phyloP scores from a whole-genome alignment of 2,797 vertebrate genomes.

The Leucoraja ocellata region DNA sequence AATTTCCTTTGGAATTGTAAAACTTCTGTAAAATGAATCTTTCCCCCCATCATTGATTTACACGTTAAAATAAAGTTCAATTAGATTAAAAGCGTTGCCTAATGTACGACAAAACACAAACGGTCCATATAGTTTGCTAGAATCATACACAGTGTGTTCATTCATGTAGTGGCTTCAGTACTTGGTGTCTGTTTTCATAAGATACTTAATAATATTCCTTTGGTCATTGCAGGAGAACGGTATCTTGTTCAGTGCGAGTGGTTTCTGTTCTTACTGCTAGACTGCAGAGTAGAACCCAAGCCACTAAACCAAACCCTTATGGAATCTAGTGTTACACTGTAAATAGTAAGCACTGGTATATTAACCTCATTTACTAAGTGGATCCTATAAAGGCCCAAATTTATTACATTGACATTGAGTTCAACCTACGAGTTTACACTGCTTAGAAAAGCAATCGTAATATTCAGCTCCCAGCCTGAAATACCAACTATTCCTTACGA shows the following conservation, averaged over 20 bases:
- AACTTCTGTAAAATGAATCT: conserved; percentile 46
- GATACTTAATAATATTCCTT: conserved; percentile 17
- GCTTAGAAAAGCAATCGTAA: conserved; percentile 8
- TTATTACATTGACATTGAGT: conserved; percentile 42
- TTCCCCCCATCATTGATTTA: neutral
- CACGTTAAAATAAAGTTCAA: neutral
- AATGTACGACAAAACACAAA: neutral
- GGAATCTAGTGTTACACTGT: conserved; percentile 63
- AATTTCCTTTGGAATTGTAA: conserved; percentile 58
- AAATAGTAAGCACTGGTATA: conserved; percentile 62
- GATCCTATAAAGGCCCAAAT: conserved; percentile 61
- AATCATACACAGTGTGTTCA: neutral
- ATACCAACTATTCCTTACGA: neutral
- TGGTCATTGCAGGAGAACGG: conserved; percentile 54
- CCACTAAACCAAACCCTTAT: conserved; percentile 59
- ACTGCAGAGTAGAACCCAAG: conserved; percentile 64
- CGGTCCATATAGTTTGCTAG: neutral
- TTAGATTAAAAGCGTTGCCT: conserved; percentile 14
- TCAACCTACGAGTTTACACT: conserved; percentile 31
- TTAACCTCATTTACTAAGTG: conserved; percentile 66
- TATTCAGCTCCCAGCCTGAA: neutral
- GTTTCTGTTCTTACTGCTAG: conserved; percentile 59
- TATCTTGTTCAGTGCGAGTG: conserved; percentile 44
- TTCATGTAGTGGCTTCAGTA: conserved; percentile 1
- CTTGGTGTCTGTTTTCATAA: conserved; percentile 14